Percentiles rank a stretch among this genome's conserved stretches.
Evolutionary conservation across 2,888 invertebrate genomes (phyloP).

Genomic region (Polymixis flavicincta): DNA sequence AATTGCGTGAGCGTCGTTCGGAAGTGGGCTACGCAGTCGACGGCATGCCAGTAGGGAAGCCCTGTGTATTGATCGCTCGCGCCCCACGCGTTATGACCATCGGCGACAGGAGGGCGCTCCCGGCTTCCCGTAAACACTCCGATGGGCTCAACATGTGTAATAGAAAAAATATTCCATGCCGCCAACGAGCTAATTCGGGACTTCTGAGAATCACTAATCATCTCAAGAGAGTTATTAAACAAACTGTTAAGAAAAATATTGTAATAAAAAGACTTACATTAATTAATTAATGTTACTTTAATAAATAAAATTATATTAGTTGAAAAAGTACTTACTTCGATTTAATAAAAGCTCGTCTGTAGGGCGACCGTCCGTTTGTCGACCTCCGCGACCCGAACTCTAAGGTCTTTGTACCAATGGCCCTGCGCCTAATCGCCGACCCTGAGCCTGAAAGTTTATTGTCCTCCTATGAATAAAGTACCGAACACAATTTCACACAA

Average conservation of each 20-base stretch:
- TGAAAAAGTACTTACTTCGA: conserved; percentile 34
- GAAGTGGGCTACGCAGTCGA: conserved; percentile 76
- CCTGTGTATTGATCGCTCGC: conserved; percentile 88
- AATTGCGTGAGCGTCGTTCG: conserved; percentile 77
- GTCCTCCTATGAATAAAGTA: conserved; percentile 64
- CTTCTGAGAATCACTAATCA: conserved; percentile 19
- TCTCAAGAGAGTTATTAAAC: conserved; percentile 33
- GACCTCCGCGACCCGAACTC: conserved; percentile 67
- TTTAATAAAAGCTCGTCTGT: conserved; percentile 63
- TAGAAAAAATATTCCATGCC: conserved; percentile 65
- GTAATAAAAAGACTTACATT: not conserved
- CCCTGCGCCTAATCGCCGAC: conserved; percentile 65
- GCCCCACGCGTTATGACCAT: conserved; percentile 87
- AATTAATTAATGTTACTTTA: conserved; percentile 25
- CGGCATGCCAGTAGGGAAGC: conserved; percentile 81
- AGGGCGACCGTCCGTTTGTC: conserved; percentile 61
- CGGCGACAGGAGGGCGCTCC: conserved; percentile 88
- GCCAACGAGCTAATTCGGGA: conserved; percentile 50
- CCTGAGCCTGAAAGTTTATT: conserved; percentile 70
- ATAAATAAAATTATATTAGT: conserved; percentile 23
- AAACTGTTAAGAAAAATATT: not conserved
- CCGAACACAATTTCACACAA: conserved; percentile 71
- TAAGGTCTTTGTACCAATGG: conserved; percentile 70
- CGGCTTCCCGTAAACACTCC: conserved; percentile 82
- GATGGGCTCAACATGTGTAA: conserved; percentile 76